Evolutionary conservation across 2,797 vertebrate species (phyloP), one percentile per base, ranked within the genome.

Genomic region (Telmatherina bonti): DNA sequence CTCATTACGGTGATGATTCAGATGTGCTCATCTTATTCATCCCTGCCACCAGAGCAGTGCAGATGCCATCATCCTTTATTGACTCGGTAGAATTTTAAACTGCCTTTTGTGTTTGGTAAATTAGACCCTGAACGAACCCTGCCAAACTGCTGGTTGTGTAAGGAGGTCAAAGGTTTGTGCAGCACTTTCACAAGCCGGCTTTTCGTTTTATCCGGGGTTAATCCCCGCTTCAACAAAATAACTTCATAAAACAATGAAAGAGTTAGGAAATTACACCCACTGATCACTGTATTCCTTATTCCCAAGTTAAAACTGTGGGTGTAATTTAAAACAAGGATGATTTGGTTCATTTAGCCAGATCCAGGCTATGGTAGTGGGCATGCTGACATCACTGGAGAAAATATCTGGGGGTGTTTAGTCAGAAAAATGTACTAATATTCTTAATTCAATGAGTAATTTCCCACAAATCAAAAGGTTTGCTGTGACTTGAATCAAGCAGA

Each of bases 111-210:
- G 73, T 74, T 74, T 77, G 61, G 18, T 7, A 33, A 63, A 66
- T 55, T 7, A 62, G 51, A 69, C 43, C 24, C 52, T 30, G 45
- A 72, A 60, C 4, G 41, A 18, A 24, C 31, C 12, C 47, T 38
- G 61, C 13, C 20, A 77, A 51, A 72, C 29, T 47, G 4, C 24
- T 38, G 2, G 9, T 45, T 62, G 56, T 47, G 7, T 57, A 63
- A 62, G 67, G 33, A 77, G 43, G 52, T 67, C 65, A 78, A 36
- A 57, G 16, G 26, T 65, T 53, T 70, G 20, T 3, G 4, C 27
- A 36, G 59, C 33, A 12, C 66, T 76, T 70, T 57, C 29, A 24
- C 22, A 9, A 60, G 6, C 6, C 36, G 11, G 30, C 52, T 11
- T 43, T 33, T 35, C 10, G 4, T 16, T 72, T 58, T 30, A 60